A percentile compares a stretch with the other conserved stretches of the same genome.
Evolutionary conservation across 2,113 vertebrate species (phyloP).

Genomic region (Petrocephalus microphthalmus): DNA sequence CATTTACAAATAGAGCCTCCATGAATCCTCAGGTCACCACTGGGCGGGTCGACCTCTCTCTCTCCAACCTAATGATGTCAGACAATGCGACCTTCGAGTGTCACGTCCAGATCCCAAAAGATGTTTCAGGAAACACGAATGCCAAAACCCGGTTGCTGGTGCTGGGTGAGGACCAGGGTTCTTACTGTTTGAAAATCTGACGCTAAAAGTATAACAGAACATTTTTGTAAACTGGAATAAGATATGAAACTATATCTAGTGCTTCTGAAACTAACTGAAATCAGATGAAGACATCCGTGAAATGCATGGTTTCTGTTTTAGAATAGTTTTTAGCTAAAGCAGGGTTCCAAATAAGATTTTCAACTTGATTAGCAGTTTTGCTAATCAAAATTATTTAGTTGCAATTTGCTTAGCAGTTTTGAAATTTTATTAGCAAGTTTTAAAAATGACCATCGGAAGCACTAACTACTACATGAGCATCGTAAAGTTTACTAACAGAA

Average conservation of each 20-base stretch:
- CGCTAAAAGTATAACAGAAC: not conserved
- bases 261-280: no score
- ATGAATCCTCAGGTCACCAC: constrained; percentile 14
- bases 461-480: no score
- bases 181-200: not conserved
- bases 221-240: not conserved
- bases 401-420: no score
- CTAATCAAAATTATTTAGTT: no score
- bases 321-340: no score
- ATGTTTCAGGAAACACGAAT: constrained; percentile 36
- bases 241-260: not conserved
- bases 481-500: no score
- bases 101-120: constrained; percentile 48
- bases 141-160: constrained; percentile 60
- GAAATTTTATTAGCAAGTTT: no score
- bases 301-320: no score
- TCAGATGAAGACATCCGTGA: no score
- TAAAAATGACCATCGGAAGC: no score
- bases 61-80: constrained; percentile 58
- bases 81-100: constrained; percentile 73
- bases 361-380: no score
- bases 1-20: constrained; percentile 50
- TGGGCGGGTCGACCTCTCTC: constrained; percentile 47
- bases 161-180: constrained; percentile 64
- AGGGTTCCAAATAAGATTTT: no score